Conservation (phyloP, 2,888 invertebrate species). For the Mesorhabditis sp. region DNA sequence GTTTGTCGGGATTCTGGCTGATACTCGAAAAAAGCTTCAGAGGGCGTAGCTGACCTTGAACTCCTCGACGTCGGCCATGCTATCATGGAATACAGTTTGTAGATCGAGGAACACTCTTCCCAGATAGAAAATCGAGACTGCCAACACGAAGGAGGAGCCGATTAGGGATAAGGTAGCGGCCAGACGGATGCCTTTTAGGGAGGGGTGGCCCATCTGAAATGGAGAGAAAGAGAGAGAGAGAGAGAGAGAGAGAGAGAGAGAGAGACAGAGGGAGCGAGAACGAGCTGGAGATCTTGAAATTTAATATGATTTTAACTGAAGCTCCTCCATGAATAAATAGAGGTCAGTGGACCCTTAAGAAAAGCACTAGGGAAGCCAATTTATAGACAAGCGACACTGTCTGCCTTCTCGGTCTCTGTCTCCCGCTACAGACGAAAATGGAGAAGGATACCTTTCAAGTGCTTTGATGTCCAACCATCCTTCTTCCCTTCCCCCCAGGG, state of each 20-base stretch:
- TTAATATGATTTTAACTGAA: not conserved
- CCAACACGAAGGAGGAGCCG: not conserved
- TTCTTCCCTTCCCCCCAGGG: no score
- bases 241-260: constrained; percentile 11
- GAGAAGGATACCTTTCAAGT: no score
- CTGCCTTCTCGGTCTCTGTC: no score
- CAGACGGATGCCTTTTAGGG: not conserved
- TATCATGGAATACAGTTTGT: not conserved
- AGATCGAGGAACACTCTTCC: not conserved
- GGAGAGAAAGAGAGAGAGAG: constrained; percentile 11
- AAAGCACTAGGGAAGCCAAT: no score
- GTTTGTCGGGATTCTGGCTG: no score
- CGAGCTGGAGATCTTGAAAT: not conserved
- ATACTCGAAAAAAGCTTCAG: no score
- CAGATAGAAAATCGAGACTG: not conserved
- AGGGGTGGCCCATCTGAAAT: not conserved
- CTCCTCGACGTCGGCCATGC: constrained; percentile 1
- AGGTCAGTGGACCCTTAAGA: not conserved
- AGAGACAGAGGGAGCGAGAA: constrained; percentile 8
- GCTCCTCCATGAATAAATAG: not conserved
- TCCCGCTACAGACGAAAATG: no score
- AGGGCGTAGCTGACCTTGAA: not conserved
- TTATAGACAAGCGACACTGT: no score
- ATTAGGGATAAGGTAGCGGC: not conserved
- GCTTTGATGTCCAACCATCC: no score